Conservation (phyloP, 2,797 vertebrate genomes). For the Taenioides sp. region DNA sequence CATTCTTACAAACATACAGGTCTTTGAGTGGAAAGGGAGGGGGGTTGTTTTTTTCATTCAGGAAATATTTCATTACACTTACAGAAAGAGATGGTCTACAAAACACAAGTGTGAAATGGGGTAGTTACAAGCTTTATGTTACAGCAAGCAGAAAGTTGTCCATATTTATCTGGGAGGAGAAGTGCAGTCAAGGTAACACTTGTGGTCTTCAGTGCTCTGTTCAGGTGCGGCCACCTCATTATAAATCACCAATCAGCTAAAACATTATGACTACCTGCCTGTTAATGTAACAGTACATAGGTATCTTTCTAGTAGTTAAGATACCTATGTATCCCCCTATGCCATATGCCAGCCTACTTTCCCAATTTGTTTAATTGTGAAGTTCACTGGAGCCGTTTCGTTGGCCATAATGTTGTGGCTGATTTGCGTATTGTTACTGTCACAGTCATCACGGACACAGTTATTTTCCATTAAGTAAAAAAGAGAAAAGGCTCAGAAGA, state of each 20-base stretch:
- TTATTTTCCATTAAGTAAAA: conserved; percentile 52
- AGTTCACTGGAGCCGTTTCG: conserved; percentile 23
- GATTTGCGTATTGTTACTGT: conserved; percentile 38
- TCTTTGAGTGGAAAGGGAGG: conserved; percentile 54
- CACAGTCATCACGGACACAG: conserved; percentile 80
- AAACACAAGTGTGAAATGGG: conserved; percentile 66
- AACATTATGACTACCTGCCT: neutral
- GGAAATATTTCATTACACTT: conserved; percentile 54
- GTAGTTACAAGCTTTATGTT: conserved; percentile 62
- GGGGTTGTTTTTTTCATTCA: conserved; percentile 30
- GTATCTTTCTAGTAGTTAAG: neutral
- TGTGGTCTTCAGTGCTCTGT: conserved; percentile 63
- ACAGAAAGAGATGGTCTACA: conserved; percentile 47
- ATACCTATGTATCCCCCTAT: neutral
- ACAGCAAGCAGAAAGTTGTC: conserved; percentile 65
- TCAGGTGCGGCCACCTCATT: conserved; percentile 48
- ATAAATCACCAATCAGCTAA: conserved; percentile 10
- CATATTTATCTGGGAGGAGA: conserved; percentile 41
- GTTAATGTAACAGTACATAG: neutral
- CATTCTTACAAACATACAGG: conserved; percentile 71
- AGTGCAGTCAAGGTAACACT: conserved; percentile 54
- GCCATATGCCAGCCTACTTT: neutral
- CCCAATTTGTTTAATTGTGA: neutral
- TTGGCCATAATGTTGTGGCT: conserved; percentile 31
- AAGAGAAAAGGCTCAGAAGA: conserved; percentile 60